A percentile compares a stretch with the other conserved stretches of the same genome.
phyloP scores from a whole-genome alignment of 1,140 invertebrate species.

The Drosophila kohkoa region DNA sequence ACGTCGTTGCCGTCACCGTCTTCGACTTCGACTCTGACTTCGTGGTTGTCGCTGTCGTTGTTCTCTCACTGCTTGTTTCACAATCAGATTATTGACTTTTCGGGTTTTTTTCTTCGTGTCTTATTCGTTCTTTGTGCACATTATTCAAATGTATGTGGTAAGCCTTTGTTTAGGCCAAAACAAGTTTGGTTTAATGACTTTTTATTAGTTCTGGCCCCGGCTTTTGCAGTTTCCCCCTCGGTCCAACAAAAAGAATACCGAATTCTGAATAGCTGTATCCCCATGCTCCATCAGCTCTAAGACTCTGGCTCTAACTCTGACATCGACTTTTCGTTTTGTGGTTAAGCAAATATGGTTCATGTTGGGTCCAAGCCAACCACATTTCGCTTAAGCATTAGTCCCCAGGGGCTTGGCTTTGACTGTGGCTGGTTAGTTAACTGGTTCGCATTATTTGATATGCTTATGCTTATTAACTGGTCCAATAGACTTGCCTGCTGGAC shows the following conservation, averaged over 20 bases:
- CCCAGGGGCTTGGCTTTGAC: constrained; percentile 58
- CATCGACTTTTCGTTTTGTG: constrained; percentile 10
- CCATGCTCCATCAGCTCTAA: constrained; percentile 8
- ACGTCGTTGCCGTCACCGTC: constrained; percentile 25
- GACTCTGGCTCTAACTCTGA: background rate
- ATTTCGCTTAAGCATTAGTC: constrained; percentile 37
- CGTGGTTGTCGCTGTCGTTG: constrained; percentile 20
- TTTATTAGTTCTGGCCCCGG: constrained; percentile 68
- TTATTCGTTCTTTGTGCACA: constrained; percentile 50
- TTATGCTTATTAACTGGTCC: constrained; percentile 75
- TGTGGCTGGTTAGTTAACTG: constrained; percentile 58
- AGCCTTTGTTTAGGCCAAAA: constrained; percentile 77
- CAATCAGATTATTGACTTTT: constrained; percentile 80
- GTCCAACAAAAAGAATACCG: constrained; percentile 29
- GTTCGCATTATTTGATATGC: constrained; percentile 58
- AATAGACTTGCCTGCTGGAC: constrained; percentile 38
- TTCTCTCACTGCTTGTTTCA: constrained; percentile 43
- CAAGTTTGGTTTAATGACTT: constrained; percentile 80
- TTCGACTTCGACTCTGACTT: background rate
- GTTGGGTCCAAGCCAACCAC: constrained; percentile 29
- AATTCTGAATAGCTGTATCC: constrained; percentile 8
- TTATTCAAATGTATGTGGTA: constrained; percentile 75
- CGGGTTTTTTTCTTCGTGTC: constrained; percentile 36
- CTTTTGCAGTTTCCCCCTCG: constrained; percentile 1
- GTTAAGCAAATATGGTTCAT: constrained; percentile 49